Base-by-base conservation (phyloP, 2,113 vertebrate species). In the zebrafish (Danio rerio) region DNA sequence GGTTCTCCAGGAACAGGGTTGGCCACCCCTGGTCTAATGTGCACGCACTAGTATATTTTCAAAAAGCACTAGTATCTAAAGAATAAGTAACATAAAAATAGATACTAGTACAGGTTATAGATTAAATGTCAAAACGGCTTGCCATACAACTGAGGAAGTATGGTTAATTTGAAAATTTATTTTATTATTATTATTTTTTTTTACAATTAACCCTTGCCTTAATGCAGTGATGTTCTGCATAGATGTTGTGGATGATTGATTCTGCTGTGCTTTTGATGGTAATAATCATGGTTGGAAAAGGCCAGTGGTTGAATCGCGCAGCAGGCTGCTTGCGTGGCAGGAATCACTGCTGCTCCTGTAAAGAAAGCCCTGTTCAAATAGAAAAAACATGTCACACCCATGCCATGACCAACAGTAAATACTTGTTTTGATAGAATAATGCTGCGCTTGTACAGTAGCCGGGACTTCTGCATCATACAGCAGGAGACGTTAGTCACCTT, bases 401-500 rank as follows among this genome's bases (percentile, higher is more conserved):
- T 1, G 31, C 31, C 3, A 9, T 65, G 81, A 84, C 72, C 55
- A 70, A 65, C 78, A 72, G 79, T 50, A 84, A 84, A 15, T 62
- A 63, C 20, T 84, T 85, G 84, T 83, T 82, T 85, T 80, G 89
- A 84, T 62, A 76, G 86, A 71, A 71, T 31, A 89, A 90, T 87
- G 89, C 88, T 71, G 85, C 77, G 55, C 65, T 83, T 91, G 84
- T 91, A 68, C 63, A 4, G 85, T 63, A 84, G 77, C 80, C 87
- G 87, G 88, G 85, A 87, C 76, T 15, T 72, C 72, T 66, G 53
- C 84, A 86, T 87, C 49, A 68, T 81, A 84, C 88, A 81, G 69
- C 84, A 52, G 71, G 86, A 89, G 85, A 89, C 88, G 15, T 91
- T 88, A 91, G 88, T 92, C 88, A 90, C 65, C 86, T 90, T 92